Conservation (phyloP, 2,888 invertebrate species). For the Heliconius aoede region DNA sequence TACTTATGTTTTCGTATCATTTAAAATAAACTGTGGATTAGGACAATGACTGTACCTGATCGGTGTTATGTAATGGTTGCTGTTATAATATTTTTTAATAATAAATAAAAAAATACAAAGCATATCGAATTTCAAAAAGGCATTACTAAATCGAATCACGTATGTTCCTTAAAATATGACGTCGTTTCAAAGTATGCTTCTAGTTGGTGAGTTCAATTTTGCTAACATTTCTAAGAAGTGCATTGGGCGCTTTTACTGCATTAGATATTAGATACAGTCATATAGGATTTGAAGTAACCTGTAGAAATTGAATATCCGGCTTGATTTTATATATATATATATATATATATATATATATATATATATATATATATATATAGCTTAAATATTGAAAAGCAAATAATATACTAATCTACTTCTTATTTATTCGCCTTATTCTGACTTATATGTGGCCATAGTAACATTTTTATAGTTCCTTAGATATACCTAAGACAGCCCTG, state of each 20-base stretch:
- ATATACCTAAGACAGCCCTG: too few species aligned
- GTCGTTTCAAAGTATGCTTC: slow-evolving; percentile 62
- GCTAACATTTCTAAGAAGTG: slow-evolving; percentile 63
- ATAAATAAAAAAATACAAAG: slow-evolving; percentile 36
- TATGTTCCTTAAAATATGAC: slow-evolving; percentile 57
- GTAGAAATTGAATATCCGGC: slow-evolving; percentile 3
- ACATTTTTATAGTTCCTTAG: too few species aligned
- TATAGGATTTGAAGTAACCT: slow-evolving; percentile 21
- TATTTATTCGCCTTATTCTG: background rate
- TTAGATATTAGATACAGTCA: slow-evolving; percentile 37
- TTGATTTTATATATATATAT: slow-evolving; percentile 1
- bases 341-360: too few species aligned
- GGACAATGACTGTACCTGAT: background rate
- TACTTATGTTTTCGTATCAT: too few species aligned
- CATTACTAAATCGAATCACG: slow-evolving; percentile 50
- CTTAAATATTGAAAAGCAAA: background rate
- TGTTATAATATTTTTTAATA: background rate
- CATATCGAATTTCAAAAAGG: slow-evolving; percentile 36
- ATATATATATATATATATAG: too few species aligned
- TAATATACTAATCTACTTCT: background rate
- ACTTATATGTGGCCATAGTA: too few species aligned
- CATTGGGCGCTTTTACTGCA: slow-evolving; percentile 48
- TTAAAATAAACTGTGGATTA: background rate
- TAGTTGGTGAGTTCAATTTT: slow-evolving; percentile 70
- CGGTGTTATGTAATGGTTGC: background rate